Evolutionary conservation across 2,888 invertebrate species (phyloP), one percentile per base, ranked within the genome.

Genomic region (Tipula unca): DNA sequence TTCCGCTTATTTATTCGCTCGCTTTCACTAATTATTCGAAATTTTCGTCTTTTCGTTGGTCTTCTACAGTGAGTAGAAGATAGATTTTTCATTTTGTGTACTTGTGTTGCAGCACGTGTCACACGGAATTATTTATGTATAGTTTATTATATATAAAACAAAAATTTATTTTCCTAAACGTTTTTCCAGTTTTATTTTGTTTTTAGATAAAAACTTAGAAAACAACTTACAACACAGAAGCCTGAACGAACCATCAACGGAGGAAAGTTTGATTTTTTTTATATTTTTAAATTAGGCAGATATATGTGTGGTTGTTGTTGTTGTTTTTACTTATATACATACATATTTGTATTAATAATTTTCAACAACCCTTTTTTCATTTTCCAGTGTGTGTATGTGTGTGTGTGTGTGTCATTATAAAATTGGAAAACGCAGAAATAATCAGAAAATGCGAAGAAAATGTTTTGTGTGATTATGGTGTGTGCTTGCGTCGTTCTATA

Each of bases 331-430:
- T 69, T 25, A 17, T 48, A 17, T 48, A 17, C 17, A 17, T 48
- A 17, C 25, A n/a, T 25, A 25, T 54, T 54, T 54, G 48, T 25
- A 69, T 69, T 69, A 69, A 69, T 25, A 69, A 25, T 69, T 69
- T 69, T 69, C 25, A 69, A n/a, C n/a, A n/a, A 69, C 69, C 69
- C 69, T 69, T 69, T 69, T 69, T 69, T 25, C 69, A 25, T 25
- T 8, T 69, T 69, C n/a, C n/a, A n/a, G n/a, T n/a, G n/a, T n/a
- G n/a, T n/a, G n/a, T n/a, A n/a, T n/a, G n/a, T n/a, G n/a, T n/a
- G n/a, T n/a, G n/a, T n/a, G n/a, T n/a, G n/a, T n/a, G n/a, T 69
- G 69, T 25, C 69, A 69, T 69, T 69, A 69, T 69, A 69, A 69
- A 25, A 25, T 69, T 69, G 8, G 3, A 69, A 25, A 69, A 25